phyloP scores from a whole-genome alignment of 2,888 invertebrate genomes.

The Andricus curvator region DNA sequence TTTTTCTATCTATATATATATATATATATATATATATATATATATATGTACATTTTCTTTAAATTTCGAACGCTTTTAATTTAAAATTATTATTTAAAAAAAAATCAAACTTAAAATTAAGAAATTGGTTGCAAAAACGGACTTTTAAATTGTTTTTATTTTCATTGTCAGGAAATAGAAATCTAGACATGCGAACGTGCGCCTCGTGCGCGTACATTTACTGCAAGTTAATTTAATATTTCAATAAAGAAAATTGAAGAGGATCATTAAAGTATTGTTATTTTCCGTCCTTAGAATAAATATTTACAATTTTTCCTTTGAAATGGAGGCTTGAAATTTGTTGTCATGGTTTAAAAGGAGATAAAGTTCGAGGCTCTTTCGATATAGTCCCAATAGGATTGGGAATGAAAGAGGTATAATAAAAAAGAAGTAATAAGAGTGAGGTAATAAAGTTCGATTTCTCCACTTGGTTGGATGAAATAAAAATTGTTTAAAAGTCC shows the following conservation, averaged over 20 bases:
- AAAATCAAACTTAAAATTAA: too few relatives aligned
- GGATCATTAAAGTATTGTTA: background rate
- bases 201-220: too few relatives aligned
- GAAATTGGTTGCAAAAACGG: too few relatives aligned
- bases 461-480: slow-evolving; percentile 29
- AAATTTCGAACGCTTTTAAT: too few relatives aligned
- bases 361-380: background rate
- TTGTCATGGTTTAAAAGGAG: background rate
- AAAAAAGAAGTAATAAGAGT: slow-evolving; percentile 2
- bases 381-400: slow-evolving; percentile 2
- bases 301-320: background rate
- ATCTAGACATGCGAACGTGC: too few relatives aligned
- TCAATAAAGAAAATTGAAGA: background rate
- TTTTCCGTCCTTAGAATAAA: background rate
- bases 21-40: too few relatives aligned
- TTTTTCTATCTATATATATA: too few relatives aligned
- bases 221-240: background rate
- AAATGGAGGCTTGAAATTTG: slow-evolving; percentile 1
- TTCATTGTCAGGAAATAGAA: too few relatives aligned
- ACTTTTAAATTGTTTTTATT: too few relatives aligned
- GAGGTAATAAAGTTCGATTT: slow-evolving; percentile 34
- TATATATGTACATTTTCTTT: too few relatives aligned
- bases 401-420: slow-evolving; percentile 6
- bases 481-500: slow-evolving; percentile 46
- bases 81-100: too few relatives aligned